phyloP scores from a whole-genome alignment of 2,113 vertebrate species.

The Uria aalge region DNA sequence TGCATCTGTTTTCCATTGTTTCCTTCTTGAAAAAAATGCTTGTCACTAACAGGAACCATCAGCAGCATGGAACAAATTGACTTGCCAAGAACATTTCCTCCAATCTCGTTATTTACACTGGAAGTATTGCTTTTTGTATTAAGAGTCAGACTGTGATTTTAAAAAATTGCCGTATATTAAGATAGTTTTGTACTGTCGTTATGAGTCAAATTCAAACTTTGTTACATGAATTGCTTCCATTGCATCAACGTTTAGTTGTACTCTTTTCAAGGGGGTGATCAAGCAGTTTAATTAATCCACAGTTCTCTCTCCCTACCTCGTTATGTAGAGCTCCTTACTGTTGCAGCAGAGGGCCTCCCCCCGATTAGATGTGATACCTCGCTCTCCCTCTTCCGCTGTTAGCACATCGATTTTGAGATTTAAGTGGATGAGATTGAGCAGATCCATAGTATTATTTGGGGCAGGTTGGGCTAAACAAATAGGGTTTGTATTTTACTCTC shows the following conservation, averaged over 20 bases:
- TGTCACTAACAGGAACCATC: constrained; percentile 59
- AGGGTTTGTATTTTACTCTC: not conserved
- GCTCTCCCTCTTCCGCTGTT: not conserved
- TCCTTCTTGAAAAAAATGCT: constrained; percentile 49
- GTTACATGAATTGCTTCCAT: not conserved
- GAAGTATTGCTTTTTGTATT: not conserved
- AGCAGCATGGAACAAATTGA: constrained; percentile 38
- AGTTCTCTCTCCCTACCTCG: not conserved
- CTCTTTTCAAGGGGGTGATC: not conserved
- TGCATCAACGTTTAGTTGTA: not conserved
- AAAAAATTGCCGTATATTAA: not conserved
- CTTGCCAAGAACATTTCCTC: constrained; percentile 65
- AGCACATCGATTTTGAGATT: not conserved
- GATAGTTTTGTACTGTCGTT: not conserved
- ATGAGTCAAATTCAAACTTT: not conserved
- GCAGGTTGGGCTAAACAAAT: not conserved
- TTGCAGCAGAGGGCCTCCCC: not conserved
- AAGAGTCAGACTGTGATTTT: not conserved
- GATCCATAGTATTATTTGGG: not conserved
- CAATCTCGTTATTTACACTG: constrained; percentile 23
- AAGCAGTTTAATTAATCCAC: not conserved
- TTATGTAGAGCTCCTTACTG: not conserved
- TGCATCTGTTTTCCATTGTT: constrained; percentile 73
- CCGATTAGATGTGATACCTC: not conserved
- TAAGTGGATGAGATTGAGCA: not conserved